Evolutionary conservation across 2,797 vertebrate species (phyloP).

Genomic region (Notamacropus eugenii): DNA sequence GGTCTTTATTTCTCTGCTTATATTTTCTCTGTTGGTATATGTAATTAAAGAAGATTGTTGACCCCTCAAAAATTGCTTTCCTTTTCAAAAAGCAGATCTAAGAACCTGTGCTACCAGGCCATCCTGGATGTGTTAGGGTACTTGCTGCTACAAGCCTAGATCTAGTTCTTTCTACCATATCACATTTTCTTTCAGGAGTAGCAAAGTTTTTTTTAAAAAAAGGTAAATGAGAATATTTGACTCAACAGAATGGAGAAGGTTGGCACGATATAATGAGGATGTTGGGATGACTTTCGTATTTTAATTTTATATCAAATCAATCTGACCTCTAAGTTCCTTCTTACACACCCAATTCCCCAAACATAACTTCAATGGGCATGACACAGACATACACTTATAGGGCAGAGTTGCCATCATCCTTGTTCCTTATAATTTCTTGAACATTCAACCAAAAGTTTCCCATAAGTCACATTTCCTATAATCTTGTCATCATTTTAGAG

Average conservation of each 20-base stretch:
- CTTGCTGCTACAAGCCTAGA: neutral
- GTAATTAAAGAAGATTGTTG: too few relatives aligned
- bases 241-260: neutral
- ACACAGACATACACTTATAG: neutral
- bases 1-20: too few relatives aligned
- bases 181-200: neutral
- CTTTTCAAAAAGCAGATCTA: too few relatives aligned
- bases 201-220: neutral
- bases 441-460: conserved; percentile 48
- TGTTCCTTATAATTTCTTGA: conserved; percentile 6
- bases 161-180: neutral
- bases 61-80: too few relatives aligned
- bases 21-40: too few relatives aligned
- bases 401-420: neutral
- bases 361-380: neutral
- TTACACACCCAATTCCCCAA: neutral
- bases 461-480: conserved; percentile 8
- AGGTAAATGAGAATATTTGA: neutral
- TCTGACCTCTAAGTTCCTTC: neutral
- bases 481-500: conserved; percentile 22
- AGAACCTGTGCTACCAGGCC: too few relatives aligned
- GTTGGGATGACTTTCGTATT: neutral
- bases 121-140: too few relatives aligned
- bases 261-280: neutral
- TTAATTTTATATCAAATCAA: neutral